Evolutionary conservation across 2,113 vertebrate genomes (phyloP), one percentile per base, ranked within the genome.

Genomic region (Chunga burmeisteri): DNA sequence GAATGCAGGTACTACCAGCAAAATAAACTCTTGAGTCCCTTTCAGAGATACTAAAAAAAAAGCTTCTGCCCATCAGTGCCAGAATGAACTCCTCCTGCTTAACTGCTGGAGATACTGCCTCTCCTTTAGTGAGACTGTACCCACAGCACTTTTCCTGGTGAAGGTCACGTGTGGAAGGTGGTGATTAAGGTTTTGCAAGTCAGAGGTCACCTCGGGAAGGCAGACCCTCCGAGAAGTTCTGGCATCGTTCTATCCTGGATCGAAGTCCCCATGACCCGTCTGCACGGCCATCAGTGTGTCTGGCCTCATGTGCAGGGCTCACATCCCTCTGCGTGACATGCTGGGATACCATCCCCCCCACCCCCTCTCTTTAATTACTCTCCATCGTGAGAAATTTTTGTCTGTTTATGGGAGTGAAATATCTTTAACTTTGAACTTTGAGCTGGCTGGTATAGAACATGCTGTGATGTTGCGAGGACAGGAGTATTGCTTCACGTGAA

Each of bases 241-340:
- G 47, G 29, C 47, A 30, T 63, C 9, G 0, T 63, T 94, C 34
- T 38, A 2, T 47, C 47, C 63, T n/a, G 32, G 16, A 9, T 82
- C 79, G 0, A 0, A 55, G 47, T 56, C 77, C 58, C 58, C 0
- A 0, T 80, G 70, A 15, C 75, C 55, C 9, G 0, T 56, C 44
- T 74, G 49, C 56, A 29, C 73, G 74, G 44, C 56, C 1, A 0
- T 47, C 46, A 6, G 49, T 19, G 59, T 11, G 21, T 55, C 53
- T 46, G 59, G 53, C 59, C 47, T 10, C 16, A 1, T 3, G 0
- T 36, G 58, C 55, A 62, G 77, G 65, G n/a, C 26, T 91, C 50
- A 46, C 34, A 42, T 80, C 52, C 26, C 13, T 34, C 32, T 5
- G 11, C 0, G 1, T 72, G 53, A 59, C 38, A 22, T 3, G 10